A percentile compares a stretch with the other conserved stretches of the same genome.
Evolutionary conservation across 2,888 invertebrate genomes (phyloP).

Genomic region (Metallyticus violacea): DNA sequence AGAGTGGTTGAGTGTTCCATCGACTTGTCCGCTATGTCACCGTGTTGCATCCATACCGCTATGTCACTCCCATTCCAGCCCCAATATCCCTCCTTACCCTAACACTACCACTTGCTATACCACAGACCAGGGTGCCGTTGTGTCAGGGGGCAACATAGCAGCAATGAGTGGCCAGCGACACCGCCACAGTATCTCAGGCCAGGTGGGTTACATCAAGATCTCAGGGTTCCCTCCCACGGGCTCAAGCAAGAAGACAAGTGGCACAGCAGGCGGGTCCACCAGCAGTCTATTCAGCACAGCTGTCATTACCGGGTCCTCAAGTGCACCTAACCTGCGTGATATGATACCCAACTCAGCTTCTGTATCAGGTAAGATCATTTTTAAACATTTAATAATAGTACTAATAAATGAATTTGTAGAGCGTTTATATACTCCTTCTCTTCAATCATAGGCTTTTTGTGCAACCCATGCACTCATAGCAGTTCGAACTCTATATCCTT

Average conservation of each 20-base stretch:
- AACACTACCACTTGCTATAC: constrained; percentile 8
- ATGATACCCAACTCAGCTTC: constrained; percentile 77
- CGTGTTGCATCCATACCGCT: constrained; percentile 35
- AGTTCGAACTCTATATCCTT: too few relatives aligned
- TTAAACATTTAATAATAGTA: not conserved
- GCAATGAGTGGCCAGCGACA: constrained; percentile 63
- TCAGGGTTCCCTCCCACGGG: constrained; percentile 60
- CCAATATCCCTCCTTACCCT: constrained; percentile 21
- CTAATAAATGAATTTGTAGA: too few relatives aligned
- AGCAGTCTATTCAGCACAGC: constrained; percentile 94
- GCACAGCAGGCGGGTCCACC: constrained; percentile 63
- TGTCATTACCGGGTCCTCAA: constrained; percentile 91
- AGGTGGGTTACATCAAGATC: constrained; percentile 92
- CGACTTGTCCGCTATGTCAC: constrained; percentile 17
- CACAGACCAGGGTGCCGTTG: constrained; percentile 38
- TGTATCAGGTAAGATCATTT: constrained; percentile 62
- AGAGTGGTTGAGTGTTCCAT: not conserved
- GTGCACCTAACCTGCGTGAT: constrained; percentile 85
- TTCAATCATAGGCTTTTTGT: too few relatives aligned
- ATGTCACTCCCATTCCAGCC: constrained; percentile 22
- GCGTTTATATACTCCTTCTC: too few relatives aligned
- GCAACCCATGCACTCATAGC: too few relatives aligned
- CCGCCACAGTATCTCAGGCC: constrained; percentile 94
- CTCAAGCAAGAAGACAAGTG: constrained; percentile 26
- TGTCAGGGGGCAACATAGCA: constrained; percentile 37